These are phyloP conservation scores for Oncopodura yosiiana DNA, from an alignment of 1,140 invertebrate genomes.

Conservation along the genomic window DNA sequence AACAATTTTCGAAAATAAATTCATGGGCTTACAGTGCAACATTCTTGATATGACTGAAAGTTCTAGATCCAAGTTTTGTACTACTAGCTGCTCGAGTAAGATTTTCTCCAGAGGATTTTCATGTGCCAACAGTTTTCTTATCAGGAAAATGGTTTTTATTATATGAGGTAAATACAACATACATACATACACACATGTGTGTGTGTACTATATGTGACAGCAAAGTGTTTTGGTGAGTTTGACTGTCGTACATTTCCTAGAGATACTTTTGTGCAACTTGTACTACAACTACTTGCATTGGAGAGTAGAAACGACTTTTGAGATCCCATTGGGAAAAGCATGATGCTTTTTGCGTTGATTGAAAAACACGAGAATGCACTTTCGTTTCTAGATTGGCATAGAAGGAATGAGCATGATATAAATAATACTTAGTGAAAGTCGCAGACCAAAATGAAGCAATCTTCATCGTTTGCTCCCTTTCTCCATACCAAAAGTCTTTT, in stretches of 20 bases:
- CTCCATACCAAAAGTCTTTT: too few relatives aligned
- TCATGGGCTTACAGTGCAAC: too few relatives aligned
- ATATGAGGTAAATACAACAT: background rate
- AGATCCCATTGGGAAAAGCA: conserved; percentile 24
- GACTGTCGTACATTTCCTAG: background rate
- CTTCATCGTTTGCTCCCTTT: too few relatives aligned
- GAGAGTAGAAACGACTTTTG: conserved; percentile 23
- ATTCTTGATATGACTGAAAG: too few relatives aligned
- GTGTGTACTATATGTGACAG: conserved; percentile 1
- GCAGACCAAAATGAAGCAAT: too few relatives aligned
- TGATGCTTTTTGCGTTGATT: conserved; percentile 32
- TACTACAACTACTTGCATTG: too few relatives aligned
- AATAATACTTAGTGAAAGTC: too few relatives aligned
- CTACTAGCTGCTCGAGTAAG: too few relatives aligned
- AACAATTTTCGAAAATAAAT: background rate
- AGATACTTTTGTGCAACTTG: too few relatives aligned
- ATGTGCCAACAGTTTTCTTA: background rate
- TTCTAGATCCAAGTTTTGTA: too few relatives aligned
- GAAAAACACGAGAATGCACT: conserved; percentile 33
- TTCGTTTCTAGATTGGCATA: conserved; percentile 25
- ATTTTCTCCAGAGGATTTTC: too few relatives aligned
- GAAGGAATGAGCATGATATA: too few relatives aligned
- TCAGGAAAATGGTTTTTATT: background rate
- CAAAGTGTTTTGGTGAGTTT: background rate
- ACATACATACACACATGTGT: background rate